A percentile compares a stretch with the other conserved stretches of the same genome.
Conservation (phyloP, 2,797 vertebrate genomes). For the Stomatorhinus walkeri region DNA sequence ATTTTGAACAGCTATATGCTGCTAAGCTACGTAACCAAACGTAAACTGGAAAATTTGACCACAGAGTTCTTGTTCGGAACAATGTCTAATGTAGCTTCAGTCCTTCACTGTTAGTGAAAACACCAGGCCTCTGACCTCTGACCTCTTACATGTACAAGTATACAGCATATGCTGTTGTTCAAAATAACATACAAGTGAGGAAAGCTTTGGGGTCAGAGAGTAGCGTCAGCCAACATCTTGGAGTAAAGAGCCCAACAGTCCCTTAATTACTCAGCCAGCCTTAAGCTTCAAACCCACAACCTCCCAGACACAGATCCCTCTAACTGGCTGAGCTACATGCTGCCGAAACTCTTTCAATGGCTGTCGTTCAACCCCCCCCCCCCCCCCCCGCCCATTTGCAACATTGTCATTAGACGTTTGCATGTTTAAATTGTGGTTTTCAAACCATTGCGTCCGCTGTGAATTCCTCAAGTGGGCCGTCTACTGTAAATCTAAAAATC, state of each 20-base stretch:
- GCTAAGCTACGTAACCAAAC: slow-evolving; percentile 5
- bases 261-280: background rate
- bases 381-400: background rate
- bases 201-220: background rate
- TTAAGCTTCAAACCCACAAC: background rate
- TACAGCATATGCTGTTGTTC: background rate
- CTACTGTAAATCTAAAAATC: background rate
- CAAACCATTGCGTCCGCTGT: background rate
- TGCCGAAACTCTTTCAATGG: background rate
- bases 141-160: background rate
- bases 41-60: background rate
- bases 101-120: background rate
- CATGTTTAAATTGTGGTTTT: background rate
- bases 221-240: background rate
- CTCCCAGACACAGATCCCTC: background rate
- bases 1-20: background rate
- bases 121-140: background rate
- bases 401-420: background rate
- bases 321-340: background rate
- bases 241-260: background rate
- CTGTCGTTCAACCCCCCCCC: background rate
- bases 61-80: background rate
- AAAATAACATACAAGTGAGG: background rate
- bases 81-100: background rate
- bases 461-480: background rate